Evolutionary conservation across 2,888 invertebrate species (phyloP), one percentile per base, ranked within the genome.

Genomic region (Mythimna pallens): DNA sequence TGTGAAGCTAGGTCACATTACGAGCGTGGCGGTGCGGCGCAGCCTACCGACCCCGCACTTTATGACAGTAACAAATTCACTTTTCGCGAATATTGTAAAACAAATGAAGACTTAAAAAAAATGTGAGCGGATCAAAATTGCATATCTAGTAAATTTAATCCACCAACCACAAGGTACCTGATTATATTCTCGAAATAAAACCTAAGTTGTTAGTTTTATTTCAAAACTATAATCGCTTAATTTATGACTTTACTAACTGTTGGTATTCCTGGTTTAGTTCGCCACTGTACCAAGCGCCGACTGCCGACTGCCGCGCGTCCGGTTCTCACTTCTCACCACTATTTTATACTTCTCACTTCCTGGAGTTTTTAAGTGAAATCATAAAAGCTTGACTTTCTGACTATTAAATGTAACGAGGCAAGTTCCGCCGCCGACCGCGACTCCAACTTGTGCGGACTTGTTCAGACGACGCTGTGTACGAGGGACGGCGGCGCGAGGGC

Each of bases 321-420:
- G 71, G 66, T 34, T 80, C 59, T 66, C 78, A 80, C 73, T 81
- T 73, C 30, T 59, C 67, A 69, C 57, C 61, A 78, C 85, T 76
- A 76, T 72, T 82, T 84, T 72, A 84, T 71, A 78, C 71, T 74
- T 75, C 63, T 70, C 57, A 78, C 76, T 86, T 87, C 80, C 79
- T 66, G 69, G 67, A 65, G 73, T 83, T 83, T 80, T 77, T 75
- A 86, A 87, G 83, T 86, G 78, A 84, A 87, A 86, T 86, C 80
- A 83, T 85, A 77, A 86, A 89, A 87, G 77, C 83, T 78, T 80
- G 81, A 86, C 73, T 88, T 82, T 86, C 66, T 68, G 76, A 84
- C 81, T 84, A 77, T 86, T 86, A 82, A 86, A 86, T 86, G 79
- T 81, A 87, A 86, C 82, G 85, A 81, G 78, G 73, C 73, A 74